phyloP scores from a whole-genome alignment of 2,113 vertebrate species.

The Mobula birostris region DNA sequence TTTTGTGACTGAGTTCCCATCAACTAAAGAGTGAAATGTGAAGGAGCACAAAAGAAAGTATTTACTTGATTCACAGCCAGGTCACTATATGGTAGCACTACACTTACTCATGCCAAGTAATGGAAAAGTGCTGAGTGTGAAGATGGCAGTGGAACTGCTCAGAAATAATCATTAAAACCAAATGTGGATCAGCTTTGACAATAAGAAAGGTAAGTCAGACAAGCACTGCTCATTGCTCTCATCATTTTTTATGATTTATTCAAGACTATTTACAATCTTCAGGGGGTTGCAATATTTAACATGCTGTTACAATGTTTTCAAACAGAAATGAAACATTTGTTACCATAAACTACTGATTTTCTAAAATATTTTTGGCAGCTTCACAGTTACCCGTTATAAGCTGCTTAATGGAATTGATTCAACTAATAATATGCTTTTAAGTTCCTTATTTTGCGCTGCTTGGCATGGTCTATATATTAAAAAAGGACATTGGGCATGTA shows the following conservation, averaged over 20 bases:
- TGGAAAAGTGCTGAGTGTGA: not conserved
- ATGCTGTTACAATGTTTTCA: not conserved
- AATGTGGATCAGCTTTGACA: not conserved
- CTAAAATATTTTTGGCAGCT: not conserved
- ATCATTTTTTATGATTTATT: slow-evolving; percentile 30
- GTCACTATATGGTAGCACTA: not conserved
- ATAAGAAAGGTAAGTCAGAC: slow-evolving; percentile 24
- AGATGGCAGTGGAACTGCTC: not conserved
- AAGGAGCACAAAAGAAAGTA: slow-evolving; percentile 12
- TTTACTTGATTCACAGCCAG: not conserved
- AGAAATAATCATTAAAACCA: slow-evolving; percentile 12
- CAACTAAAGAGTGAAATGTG: not conserved
- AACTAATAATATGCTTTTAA: not conserved
- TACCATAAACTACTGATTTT: not conserved
- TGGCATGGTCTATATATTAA: not conserved
- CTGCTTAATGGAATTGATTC: not conserved
- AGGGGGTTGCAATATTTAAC: slow-evolving; percentile 3
- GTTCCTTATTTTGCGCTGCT: not conserved
- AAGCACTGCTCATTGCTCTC: not conserved
- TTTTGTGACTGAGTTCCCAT: not conserved
- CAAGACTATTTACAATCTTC: slow-evolving; percentile 35
- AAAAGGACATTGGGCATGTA: not conserved
- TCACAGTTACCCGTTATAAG: not conserved
- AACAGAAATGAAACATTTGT: slow-evolving; percentile 4
- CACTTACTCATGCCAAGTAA: not conserved